Conservation (phyloP, 2,113 vertebrate genomes). For the Bothrops jararaca region DNA sequence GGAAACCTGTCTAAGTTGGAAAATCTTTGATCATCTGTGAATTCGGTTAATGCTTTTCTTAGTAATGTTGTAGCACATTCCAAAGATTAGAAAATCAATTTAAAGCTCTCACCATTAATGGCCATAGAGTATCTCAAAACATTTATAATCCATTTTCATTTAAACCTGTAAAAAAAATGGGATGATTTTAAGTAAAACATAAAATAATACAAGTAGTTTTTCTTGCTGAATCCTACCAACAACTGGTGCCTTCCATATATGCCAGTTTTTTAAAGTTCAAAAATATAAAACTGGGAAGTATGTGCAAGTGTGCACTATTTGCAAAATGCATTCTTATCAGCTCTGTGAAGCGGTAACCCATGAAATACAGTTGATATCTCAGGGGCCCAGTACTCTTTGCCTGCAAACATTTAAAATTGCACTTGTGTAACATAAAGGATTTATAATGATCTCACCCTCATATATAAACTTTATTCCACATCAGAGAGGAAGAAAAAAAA, state of each 20-base stretch:
- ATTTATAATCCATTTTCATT: slow-evolving; percentile 14
- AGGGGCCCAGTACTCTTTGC: slow-evolving; percentile 60
- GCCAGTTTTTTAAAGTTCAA: slow-evolving; percentile 51
- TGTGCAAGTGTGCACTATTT: slow-evolving; percentile 43
- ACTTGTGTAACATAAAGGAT: slow-evolving; percentile 71
- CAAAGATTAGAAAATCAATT: not conserved
- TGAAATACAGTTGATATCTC: slow-evolving; percentile 62
- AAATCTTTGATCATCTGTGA: not conserved
- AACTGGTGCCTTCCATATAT: slow-evolving; percentile 31
- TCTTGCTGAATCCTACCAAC: slow-evolving; percentile 1
- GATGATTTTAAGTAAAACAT: not conserved
- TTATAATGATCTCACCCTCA: slow-evolving; percentile 72
- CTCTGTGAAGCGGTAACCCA: slow-evolving; percentile 56
- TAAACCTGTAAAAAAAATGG: not conserved
- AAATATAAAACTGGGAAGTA: slow-evolving; percentile 47
- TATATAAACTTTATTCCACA: slow-evolving; percentile 68
- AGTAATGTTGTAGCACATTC: not conserved
- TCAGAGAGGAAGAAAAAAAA: slow-evolving; percentile 49
- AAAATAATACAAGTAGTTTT: slow-evolving; percentile 33
- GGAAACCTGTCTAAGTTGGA: not conserved
- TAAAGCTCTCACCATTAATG: not conserved
- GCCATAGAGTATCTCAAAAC: not conserved
- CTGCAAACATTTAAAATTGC: slow-evolving; percentile 69
- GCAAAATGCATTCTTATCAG: slow-evolving; percentile 54
- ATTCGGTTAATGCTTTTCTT: not conserved